Evolutionary conservation across 2,888 invertebrate genomes (phyloP).

Genomic region (Melieria picta): DNA sequence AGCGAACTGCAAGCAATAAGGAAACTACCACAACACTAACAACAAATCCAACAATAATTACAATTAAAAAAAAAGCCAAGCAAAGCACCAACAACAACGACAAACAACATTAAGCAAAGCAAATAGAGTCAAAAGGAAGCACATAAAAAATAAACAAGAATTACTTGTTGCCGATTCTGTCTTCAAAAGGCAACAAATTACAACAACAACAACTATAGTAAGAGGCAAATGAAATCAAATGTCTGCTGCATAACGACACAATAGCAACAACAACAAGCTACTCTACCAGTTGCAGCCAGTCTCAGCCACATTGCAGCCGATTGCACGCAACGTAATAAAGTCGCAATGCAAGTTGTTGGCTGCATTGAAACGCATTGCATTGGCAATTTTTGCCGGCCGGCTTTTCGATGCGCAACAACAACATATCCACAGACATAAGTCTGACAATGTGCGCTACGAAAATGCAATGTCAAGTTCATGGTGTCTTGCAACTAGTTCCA

Average conservation of each 20-base stretch:
- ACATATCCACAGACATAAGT: no score
- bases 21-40: no score
- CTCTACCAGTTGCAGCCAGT: no score
- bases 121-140: not conserved
- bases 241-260: slow-evolving; percentile 24
- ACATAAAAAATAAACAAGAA: slow-evolving; percentile 25
- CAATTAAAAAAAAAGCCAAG: no score
- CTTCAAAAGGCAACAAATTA: slow-evolving; percentile 19
- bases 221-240: slow-evolving; percentile 23
- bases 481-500: not conserved
- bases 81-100: not conserved
- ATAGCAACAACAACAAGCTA: slow-evolving; percentile 1
- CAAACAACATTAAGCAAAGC: not conserved
- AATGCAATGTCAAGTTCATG: slow-evolving; percentile 51
- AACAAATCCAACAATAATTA: no score
- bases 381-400: slow-evolving; percentile 35
- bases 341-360: not conserved
- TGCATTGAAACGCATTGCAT: slow-evolving; percentile 18
- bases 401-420: slow-evolving; percentile 19
- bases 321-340: no score
- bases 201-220: slow-evolving; percentile 19
- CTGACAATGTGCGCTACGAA: no score
- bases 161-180: slow-evolving; percentile 31
- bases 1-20: no score
- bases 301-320: no score